Base-by-base conservation (phyloP, 1,140 invertebrate genomes). In the Hycleus cichorii region DNA sequence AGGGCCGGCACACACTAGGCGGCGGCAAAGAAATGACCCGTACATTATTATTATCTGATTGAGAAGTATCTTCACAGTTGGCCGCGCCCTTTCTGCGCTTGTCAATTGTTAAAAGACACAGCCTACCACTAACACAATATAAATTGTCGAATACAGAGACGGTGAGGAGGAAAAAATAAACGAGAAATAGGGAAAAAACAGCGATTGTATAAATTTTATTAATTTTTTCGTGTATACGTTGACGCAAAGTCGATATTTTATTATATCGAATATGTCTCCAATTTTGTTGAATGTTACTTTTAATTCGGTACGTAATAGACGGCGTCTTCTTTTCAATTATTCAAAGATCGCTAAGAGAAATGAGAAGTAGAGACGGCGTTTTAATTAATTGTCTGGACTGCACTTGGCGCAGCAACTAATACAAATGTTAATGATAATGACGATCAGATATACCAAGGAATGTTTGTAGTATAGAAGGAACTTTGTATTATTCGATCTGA, bases 31-130 rank as follows among this genome's bases (percentile, higher is more conserved):
- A 68, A 68, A 66, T 64, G 62, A 63, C 63, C 64, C 66, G 68
- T 58, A 66, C 63, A 56, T 58, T 48, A 32, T 32, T 60, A 69
- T 69, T 70, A 70, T 70, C 69, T 64, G 69, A 71, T 71, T 63
- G 67, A 67, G 62, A 66, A 69, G 66, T 70, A 70, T 70, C 67
- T 69, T 71, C 60, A 68, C 69, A 63, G 58, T 64, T 62, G 63
- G 66, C 51, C 64, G 67, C 57, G 32, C 60, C 69, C 60, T 64
- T 71, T 70, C 64, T 69, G 60, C 63, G 64, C 58, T 62, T 66
- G 67, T 66, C 68, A 63, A 67, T 67, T 66, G 64, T 64, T 64
- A 47, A 10, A 39, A 58, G 55, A 58, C 54, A 62, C 53, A 46
- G 55, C 54, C 51, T 50, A 56, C 49, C 57, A 48, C 6, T 32